Evolutionary conservation across 2,888 invertebrate species (phyloP).

Genomic region (Acrocyrtus sp.): DNA sequence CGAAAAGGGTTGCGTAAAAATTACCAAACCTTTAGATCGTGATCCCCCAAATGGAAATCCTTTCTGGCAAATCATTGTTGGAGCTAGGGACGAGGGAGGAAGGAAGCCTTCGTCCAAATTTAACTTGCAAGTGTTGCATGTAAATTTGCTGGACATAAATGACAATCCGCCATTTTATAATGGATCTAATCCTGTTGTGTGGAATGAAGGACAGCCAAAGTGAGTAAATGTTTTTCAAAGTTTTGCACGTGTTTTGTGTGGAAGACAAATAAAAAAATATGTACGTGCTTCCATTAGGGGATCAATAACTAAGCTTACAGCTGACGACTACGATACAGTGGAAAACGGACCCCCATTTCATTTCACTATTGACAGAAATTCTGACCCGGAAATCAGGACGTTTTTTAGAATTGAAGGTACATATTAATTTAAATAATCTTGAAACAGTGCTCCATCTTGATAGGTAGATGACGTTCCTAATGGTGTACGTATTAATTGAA

Average conservation of each 20-base stretch:
- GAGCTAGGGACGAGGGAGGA: slow-evolving; percentile 81
- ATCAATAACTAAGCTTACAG: slow-evolving; percentile 73
- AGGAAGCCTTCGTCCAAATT: slow-evolving; percentile 72
- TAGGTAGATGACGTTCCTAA: background rate
- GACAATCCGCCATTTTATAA: slow-evolving; percentile 82
- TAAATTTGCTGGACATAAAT: slow-evolving; percentile 81
- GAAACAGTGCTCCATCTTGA: too few relatives aligned
- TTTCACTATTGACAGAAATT: slow-evolving; percentile 75
- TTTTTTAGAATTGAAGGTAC: slow-evolving; percentile 79
- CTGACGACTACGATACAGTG: slow-evolving; percentile 81
- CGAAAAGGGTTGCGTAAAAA: slow-evolving; percentile 74
- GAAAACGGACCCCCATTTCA: slow-evolving; percentile 88
- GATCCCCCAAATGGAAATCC: slow-evolving; percentile 89
- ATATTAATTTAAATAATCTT: too few relatives aligned
- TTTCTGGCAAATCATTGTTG: slow-evolving; percentile 75
- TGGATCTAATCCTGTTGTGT: slow-evolving; percentile 78
- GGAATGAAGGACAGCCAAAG: slow-evolving; percentile 79
- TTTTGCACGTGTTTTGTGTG: background rate
- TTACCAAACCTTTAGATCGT: slow-evolving; percentile 83
- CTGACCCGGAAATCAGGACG: slow-evolving; percentile 75
- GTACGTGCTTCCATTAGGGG: slow-evolving; percentile 64
- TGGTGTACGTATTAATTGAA: background rate
- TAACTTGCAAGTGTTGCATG: slow-evolving; percentile 75
- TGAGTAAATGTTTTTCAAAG: slow-evolving; percentile 61
- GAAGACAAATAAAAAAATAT: background rate